A percentile compares a stretch with the other conserved stretches of the same genome.
Conservation (phyloP, 2,113 vertebrate genomes). For the Hemiscyllium ocellatum region DNA sequence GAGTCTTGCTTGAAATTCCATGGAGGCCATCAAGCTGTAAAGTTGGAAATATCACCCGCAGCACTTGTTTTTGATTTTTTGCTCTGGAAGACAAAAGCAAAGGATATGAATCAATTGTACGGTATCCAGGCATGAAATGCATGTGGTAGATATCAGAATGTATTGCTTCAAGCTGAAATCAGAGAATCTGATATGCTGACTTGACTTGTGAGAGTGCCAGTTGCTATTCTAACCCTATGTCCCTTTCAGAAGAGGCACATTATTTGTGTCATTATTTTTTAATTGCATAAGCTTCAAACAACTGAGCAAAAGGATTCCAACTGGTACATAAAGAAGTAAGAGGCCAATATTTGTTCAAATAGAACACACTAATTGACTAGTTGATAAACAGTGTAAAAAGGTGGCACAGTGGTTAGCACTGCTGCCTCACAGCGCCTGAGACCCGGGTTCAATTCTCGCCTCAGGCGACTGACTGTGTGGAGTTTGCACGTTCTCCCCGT, state of each 20-base stretch:
- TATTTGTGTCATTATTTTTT: neutral
- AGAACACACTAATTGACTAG: no score
- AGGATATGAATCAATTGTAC: neutral
- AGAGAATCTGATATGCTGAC: neutral
- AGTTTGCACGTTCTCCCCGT: no score
- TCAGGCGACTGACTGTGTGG: no score
- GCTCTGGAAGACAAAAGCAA: neutral
- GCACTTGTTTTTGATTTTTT: neutral
- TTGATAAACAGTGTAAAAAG: neutral
- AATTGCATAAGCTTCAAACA: neutral
- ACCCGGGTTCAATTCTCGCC: no score
- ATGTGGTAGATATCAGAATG: neutral
- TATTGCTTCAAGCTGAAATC: slow-evolving; percentile 1
- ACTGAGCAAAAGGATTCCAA: neutral
- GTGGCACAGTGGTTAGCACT: no score
- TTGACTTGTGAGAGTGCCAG: neutral
- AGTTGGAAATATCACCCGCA: neutral
- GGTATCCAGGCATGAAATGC: neutral
- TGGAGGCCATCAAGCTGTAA: neutral
- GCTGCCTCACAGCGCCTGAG: no score
- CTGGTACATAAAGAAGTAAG: neutral
- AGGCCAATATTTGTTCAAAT: neutral
- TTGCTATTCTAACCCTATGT: neutral
- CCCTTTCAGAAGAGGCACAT: neutral
- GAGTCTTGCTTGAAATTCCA: neutral